These are phyloP conservation scores for Melipona beecheii DNA, from an alignment of 2,888 invertebrate species.

Conservation along the genomic window DNA sequence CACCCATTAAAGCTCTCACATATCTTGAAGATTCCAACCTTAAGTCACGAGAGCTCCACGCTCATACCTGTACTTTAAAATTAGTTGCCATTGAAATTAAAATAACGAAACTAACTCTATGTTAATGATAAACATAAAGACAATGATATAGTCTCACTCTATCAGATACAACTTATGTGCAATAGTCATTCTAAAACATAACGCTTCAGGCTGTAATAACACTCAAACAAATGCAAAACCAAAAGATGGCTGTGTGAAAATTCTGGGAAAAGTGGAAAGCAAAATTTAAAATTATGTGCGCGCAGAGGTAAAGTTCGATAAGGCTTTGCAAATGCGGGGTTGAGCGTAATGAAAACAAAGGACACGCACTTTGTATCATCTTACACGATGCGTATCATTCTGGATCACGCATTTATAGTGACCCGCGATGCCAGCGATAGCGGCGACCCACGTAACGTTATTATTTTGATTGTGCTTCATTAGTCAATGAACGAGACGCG, in stretches of 20 bases:
- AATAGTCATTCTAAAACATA: no score
- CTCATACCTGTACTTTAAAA: background rate
- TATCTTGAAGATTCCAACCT: no score
- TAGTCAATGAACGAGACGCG: conserved; percentile 66
- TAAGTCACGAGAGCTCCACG: background rate
- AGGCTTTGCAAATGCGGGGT: background rate
- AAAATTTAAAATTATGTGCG: background rate
- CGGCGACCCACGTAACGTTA: conserved; percentile 64
- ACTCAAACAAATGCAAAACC: no score
- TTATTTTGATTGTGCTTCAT: conserved; percentile 69
- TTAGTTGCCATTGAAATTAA: background rate
- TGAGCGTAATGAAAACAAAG: background rate
- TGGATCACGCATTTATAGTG: conserved; percentile 52
- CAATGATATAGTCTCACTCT: no score
- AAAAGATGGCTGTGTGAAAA: background rate
- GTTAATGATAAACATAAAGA: background rate
- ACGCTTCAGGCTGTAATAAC: no score
- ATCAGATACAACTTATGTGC: no score
- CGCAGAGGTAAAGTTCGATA: background rate
- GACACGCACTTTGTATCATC: conserved; percentile 14
- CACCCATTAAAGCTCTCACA: no score
- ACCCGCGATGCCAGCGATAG: conserved; percentile 53
- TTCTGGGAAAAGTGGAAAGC: background rate
- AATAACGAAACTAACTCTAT: background rate
- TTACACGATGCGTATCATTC: conserved; percentile 42